A percentile compares a stretch with the other conserved stretches of the same genome.
Conservation (phyloP, 2,888 invertebrate species). For the Diarsia dahlii region DNA sequence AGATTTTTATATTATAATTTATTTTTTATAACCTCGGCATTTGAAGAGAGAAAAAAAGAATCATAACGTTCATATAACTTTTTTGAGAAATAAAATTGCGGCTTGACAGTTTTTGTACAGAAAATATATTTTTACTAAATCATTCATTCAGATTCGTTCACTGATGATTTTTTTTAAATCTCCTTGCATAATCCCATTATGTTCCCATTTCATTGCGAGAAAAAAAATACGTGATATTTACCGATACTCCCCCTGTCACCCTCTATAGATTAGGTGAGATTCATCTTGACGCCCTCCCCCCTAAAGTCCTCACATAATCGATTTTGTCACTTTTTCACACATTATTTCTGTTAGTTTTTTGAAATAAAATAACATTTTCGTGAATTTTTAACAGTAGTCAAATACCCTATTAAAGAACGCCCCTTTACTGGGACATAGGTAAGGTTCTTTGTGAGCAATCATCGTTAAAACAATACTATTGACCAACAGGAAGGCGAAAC, state of each 20-base stretch:
- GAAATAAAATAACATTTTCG: too few relatives aligned
- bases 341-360: too few relatives aligned
- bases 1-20: background rate
- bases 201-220: too few relatives aligned
- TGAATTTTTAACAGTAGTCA: too few relatives aligned
- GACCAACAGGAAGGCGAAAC: constrained; percentile 87
- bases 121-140: background rate
- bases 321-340: too few relatives aligned
- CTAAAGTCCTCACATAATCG: too few relatives aligned
- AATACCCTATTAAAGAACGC: too few relatives aligned
- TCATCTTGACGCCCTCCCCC: too few relatives aligned
- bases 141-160: background rate
- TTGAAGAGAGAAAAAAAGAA: background rate
- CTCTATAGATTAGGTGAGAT: too few relatives aligned
- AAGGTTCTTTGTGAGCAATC: background rate
- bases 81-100: background rate
- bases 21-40: background rate
- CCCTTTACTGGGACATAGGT: background rate
- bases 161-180: background rate
- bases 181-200: background rate
- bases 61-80: background rate
- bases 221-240: too few relatives aligned
- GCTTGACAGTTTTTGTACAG: background rate
- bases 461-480: background rate
- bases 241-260: too few relatives aligned